Evolutionary conservation across 2,113 vertebrate species (phyloP), one percentile per base, ranked within the genome.

Genomic region (Urocitellus parryii): DNA sequence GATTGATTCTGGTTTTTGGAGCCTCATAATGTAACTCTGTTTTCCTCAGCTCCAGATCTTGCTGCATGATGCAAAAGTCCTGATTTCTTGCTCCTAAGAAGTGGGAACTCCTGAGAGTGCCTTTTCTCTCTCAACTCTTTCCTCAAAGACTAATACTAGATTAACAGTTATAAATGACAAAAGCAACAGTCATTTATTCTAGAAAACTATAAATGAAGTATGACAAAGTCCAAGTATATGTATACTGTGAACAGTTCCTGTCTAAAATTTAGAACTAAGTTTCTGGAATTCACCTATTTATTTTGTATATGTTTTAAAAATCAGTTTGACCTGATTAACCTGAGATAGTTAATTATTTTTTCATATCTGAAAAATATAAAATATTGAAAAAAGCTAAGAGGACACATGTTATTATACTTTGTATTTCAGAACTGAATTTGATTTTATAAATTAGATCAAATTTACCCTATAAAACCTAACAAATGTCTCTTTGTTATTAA

Each of bases 201-300:
- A 37, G 10, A 93, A 91, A 89, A 51, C 83, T 74, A 84, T 39
- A 22, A 88, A 68, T 11, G 25, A 63, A 51, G 34, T 48, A 51
- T 42, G 10, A 79, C n/a, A 68, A 89, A 88, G 5, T 32, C 42
- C 74, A 86, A 67, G 32, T 61, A n/a, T 0, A 58, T 3, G 4
- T 18, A 22, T 4, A 22, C 5, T 74, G 27, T 32, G 45, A 86
- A 72, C 2, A 68, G 24, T 45, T 85, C 18, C 5, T 56, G 12
- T 25, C 32, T 82, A 68, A 89, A 39, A 72, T 82, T 79, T 78
- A 78, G 27, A 88, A 58, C 10, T 74, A 17, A 17, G 32, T 37
- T 88, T 91, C 37, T 83, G 16, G 10, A 88, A 88, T n/a, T 83
- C 29, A 88, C 32, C 11, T 94, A 25, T 77, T 94, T 82, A 79